phyloP scores from a whole-genome alignment of 1,140 invertebrate genomes.

The Drosophila bifasciata region DNA sequence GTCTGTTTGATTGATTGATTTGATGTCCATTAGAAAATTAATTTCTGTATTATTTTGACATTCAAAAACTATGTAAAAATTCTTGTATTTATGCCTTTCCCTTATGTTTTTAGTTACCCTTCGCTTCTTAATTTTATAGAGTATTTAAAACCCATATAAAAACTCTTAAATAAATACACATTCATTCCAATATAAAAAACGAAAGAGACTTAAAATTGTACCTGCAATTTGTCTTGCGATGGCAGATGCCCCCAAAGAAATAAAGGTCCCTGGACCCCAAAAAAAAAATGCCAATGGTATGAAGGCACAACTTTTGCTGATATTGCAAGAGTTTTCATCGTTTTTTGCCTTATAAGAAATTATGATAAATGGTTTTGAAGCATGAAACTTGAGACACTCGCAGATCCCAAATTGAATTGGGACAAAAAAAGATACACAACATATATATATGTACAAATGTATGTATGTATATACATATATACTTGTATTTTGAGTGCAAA shows the following conservation, averaged over 20 bases:
- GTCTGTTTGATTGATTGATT: no score
- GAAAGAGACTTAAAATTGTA: constrained; percentile 58
- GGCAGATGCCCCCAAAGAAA: constrained; percentile 36
- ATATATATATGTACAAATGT: neutral
- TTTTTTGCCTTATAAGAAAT: constrained; percentile 42
- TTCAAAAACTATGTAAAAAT: no score
- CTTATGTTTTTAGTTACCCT: no score
- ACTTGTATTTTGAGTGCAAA: constrained; percentile 37
- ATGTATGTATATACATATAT: neutral
- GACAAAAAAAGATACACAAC: neutral
- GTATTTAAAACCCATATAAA: neutral
- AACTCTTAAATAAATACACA: constrained; percentile 36
- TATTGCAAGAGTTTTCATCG: constrained; percentile 50
- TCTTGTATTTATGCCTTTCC: no score
- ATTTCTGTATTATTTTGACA: no score
- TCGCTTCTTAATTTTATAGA: no score
- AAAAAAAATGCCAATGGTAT: constrained; percentile 33
- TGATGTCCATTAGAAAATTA: no score
- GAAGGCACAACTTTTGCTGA: constrained; percentile 45
- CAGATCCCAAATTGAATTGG: constrained; percentile 50
- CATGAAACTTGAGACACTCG: constrained; percentile 40
- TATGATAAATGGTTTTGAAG: constrained; percentile 72
- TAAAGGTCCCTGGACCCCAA: constrained; percentile 5
- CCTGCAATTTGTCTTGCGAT: constrained; percentile 70
- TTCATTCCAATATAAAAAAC: constrained; percentile 51